Evolutionary conservation across 2,797 vertebrate genomes (phyloP).

Genomic region (Triplophysa bombifrons): DNA sequence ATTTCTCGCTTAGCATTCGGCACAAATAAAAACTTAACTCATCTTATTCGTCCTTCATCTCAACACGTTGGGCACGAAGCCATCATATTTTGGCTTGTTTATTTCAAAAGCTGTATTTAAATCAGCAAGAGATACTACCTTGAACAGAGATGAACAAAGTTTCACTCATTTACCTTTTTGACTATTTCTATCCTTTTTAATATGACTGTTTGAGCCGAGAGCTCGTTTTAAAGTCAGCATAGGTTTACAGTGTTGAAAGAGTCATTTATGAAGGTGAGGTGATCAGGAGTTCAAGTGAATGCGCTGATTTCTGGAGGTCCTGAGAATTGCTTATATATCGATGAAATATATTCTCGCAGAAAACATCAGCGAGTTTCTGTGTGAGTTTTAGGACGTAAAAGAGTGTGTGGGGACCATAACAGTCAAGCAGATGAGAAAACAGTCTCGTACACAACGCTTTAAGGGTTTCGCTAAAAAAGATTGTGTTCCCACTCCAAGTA

Average conservation of each 20-base stretch:
- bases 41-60: neutral
- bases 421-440: neutral
- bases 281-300: neutral
- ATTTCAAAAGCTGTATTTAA: constrained; percentile 18
- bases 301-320: neutral
- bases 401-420: neutral
- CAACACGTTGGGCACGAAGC: neutral
- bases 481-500: constrained; percentile 1
- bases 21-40: neutral
- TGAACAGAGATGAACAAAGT: constrained; percentile 7
- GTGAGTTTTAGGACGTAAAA: neutral
- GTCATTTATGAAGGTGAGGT: neutral
- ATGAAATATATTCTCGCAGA: neutral
- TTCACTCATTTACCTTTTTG: neutral
- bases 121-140: constrained; percentile 1
- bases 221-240: neutral
- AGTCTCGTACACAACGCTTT: neutral
- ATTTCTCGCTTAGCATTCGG: neutral
- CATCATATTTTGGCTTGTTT: constrained; percentile 18
- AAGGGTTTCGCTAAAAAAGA: neutral
- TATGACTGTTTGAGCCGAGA: neutral
- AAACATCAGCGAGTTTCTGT: neutral
- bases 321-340: neutral
- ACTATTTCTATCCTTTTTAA: neutral
- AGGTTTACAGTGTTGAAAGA: neutral